phyloP scores from a whole-genome alignment of 2,113 vertebrate genomes.

The Carollia perspicillata region DNA sequence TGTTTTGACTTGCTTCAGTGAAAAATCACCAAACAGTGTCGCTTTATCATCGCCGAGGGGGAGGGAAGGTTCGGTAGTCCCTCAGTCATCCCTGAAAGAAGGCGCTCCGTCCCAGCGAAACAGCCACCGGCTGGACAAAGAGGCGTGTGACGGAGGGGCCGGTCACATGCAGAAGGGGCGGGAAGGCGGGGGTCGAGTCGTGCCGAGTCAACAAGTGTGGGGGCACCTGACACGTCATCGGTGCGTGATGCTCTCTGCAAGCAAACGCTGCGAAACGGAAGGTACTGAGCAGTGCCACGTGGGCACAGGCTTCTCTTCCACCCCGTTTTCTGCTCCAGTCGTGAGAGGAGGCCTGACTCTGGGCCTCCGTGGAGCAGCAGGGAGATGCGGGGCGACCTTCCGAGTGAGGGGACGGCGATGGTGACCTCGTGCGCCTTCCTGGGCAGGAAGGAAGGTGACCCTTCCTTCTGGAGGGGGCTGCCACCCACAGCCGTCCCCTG shows the following conservation, averaged over 20 bases:
- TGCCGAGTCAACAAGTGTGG: not conserved
- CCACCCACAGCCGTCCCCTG: not conserved
- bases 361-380: not conserved
- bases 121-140: not conserved
- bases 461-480: not conserved
- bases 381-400: not conserved
- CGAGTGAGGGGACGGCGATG: rapidly evolving
- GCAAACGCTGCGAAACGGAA: not conserved
- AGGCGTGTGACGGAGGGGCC: not conserved
- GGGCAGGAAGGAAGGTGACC: too few species aligned
- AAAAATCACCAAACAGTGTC: not conserved
- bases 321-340: not conserved
- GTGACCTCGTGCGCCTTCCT: not conserved
- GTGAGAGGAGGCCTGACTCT: not conserved
- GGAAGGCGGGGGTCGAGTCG: not conserved
- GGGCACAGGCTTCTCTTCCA: not conserved
- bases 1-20: slow-evolving; percentile 53
- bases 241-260: not conserved
- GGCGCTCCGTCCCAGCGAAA: not conserved
- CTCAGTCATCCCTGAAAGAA: not conserved
- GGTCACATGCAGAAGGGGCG: not conserved
- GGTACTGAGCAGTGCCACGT: not conserved
- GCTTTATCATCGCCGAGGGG: not conserved
- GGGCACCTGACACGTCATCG: not conserved
- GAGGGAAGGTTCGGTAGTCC: not conserved